These are phyloP conservation scores for Pantherophis vulpinus DNA, from an alignment of 2,797 vertebrate genomes.

Conservation along the genomic window DNA sequence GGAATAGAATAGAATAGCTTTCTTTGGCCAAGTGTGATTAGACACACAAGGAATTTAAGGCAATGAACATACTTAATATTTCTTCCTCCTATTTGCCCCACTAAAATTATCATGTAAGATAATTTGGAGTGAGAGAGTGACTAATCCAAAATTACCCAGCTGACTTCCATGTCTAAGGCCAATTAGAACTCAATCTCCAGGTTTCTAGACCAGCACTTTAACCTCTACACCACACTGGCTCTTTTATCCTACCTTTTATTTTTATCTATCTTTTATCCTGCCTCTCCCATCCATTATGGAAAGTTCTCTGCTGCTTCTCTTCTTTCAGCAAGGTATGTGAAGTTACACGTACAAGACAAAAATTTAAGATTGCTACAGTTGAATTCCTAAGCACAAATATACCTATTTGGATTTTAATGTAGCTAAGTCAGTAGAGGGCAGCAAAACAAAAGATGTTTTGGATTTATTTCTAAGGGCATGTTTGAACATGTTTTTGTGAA, in stretches of 20 bases:
- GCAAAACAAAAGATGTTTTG: slow-evolving; percentile 19
- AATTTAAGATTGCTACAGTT: background rate
- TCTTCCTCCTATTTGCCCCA: background rate
- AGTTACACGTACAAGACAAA: background rate
- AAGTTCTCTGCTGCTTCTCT: too few species aligned
- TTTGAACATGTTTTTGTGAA: slow-evolving; percentile 75
- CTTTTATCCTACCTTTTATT: background rate
- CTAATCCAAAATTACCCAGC: background rate
- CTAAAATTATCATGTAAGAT: background rate
- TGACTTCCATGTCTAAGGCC: background rate
- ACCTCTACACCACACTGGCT: background rate
- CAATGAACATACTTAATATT: background rate
- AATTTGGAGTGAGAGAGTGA: too few species aligned
- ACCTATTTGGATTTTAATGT: background rate
- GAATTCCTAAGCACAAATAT: background rate
- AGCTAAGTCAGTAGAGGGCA: slow-evolving; percentile 74
- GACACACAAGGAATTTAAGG: background rate
- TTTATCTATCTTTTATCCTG: background rate
- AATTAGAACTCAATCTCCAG: background rate
- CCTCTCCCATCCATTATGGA: background rate
- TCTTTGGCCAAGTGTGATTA: background rate
- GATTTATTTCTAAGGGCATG: slow-evolving; percentile 57
- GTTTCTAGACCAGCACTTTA: background rate
- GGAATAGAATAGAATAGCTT: background rate
- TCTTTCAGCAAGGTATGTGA: background rate